Evolutionary conservation across 2,888 invertebrate species (phyloP), one percentile per base, ranked within the genome.

Genomic region (Vandiemenella viatica): DNA sequence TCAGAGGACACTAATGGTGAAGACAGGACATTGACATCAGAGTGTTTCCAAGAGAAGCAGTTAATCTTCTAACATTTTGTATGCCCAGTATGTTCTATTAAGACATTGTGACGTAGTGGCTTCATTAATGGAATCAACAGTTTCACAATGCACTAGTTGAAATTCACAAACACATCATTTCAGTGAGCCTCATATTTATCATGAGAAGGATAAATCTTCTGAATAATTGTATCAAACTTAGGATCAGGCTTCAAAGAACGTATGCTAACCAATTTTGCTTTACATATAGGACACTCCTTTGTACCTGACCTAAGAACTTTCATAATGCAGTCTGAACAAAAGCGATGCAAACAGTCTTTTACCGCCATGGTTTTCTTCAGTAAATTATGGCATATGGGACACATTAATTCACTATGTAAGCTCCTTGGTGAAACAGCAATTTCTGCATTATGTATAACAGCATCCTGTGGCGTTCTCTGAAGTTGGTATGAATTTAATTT

Each of bases 301-400:
- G 98, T 98, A 5, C 96, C 97, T 21, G 93, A 93, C 7, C 97
- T 77, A 37, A 98, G 71, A 0, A 97, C 97, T 4, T 96, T 97
- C 52, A 95, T 93, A 58, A 98, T 99, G 67, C 98, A 99, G 64
- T 97, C 97, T 18, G 92, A 89, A 69, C 97, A 98, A 67, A 98
- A 98, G 51, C 98, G 80, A 67, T 98, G 98, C 50, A 98, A 75
- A 70, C 98, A 98, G 71, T 98, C 97, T 66, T 98, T 98, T 5
- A 98, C 98, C n/a, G 97, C 97, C 97, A 97, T 97, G 0, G 98
- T 98, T 65, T 91, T 92, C 67, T 96, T 97, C 59, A 97, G 73
- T 91, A 96, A 92, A 68, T 98, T 97, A 63, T 98, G 73, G 67
- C 97, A 98, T 65, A 98, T 98, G 44, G 97, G 97, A 65, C 97